phyloP scores from a whole-genome alignment of 2,888 invertebrate species.

The Caenorhabditis sp. region DNA sequence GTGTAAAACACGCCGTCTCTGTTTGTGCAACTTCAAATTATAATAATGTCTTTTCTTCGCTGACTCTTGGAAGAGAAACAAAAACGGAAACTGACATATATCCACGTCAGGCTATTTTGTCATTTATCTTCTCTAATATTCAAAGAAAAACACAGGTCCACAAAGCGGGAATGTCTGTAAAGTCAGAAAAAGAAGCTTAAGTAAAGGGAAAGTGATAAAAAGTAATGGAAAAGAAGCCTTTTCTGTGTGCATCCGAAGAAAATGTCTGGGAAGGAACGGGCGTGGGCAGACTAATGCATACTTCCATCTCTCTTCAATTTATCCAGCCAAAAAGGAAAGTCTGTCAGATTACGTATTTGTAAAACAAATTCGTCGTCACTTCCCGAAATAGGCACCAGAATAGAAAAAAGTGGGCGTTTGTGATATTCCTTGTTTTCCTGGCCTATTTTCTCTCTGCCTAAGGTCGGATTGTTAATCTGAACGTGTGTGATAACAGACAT shows the following conservation, averaged over 20 bases:
- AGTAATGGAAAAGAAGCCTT: neutral
- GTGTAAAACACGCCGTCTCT: neutral
- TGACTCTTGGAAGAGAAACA: constrained; percentile 4
- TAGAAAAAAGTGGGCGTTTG: too few species aligned
- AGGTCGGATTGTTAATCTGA: too few species aligned
- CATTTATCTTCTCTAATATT: constrained; percentile 30
- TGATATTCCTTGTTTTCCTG: too few species aligned
- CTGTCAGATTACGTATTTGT: too few species aligned
- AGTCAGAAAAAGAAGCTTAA: neutral
- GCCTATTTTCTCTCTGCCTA: too few species aligned
- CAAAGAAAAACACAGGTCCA: constrained; percentile 48
- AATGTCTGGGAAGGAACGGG: neutral
- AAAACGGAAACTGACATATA: constrained; percentile 20
- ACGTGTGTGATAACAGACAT: too few species aligned
- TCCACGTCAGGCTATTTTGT: constrained; percentile 25
- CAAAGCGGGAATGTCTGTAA: neutral
- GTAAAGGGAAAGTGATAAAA: neutral
- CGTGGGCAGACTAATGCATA: too few species aligned
- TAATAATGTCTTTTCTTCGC: constrained; percentile 24
- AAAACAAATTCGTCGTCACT: too few species aligned
- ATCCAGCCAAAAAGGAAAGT: too few species aligned
- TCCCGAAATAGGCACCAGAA: too few species aligned
- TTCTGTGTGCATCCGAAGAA: neutral
- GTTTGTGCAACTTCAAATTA: constrained; percentile 23
- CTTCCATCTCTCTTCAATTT: too few species aligned